Base-by-base conservation (phyloP, 2,888 invertebrate species). In the Limnephilus lunatus region DNA sequence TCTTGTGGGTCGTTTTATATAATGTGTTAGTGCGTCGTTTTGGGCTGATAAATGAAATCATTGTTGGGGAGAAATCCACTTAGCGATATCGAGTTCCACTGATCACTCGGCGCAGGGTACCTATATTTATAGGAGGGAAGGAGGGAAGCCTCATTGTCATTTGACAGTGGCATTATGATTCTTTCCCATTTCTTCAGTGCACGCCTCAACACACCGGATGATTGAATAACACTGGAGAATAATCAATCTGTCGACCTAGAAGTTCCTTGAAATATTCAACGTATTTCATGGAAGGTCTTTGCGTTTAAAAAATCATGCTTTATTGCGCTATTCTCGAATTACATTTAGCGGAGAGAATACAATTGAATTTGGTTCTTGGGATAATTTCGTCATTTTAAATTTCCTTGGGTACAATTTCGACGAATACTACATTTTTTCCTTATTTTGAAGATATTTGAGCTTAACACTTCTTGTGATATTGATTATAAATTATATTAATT, bases 141-240 rank as follows among this genome's bases (percentile, higher is more conserved):
- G 44, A n/a, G 4, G 80, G 25, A 35, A 14, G 25, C 19, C 15
- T 89, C 80, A 80, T 89, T 89, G 88, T 89, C 80, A 81, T 80
- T 89, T 89, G 86, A 86, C 88, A 89, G 88, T 80, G 88, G 88
- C 80, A 89, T 89, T 89, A 80, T 80, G 80, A 80, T 80, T 80
- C 32, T 68, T 80, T 89, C 35, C 80, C 80, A 89, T 80, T 89
- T 35, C 88, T 89, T 89, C 39, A 89, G 32, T 89, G 19, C 19
- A 80, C 88, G 88, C 88, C 80, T 89, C 80, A 81, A 35, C 31
- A 35, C 88, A 80, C 88, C 81, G 80, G 19, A 89, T 68, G 35
- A 80, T 68, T 80, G 80, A 89, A 89, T 80, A 89, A 89, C 32
- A 89, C 31, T 44, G 44, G 25, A 32, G 80, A 89, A 68, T 80